Percentiles rank a stretch among this genome's conserved stretches.
Conservation (phyloP, 2,888 invertebrate genomes). For the Synanthedon myopaeformis region DNA sequence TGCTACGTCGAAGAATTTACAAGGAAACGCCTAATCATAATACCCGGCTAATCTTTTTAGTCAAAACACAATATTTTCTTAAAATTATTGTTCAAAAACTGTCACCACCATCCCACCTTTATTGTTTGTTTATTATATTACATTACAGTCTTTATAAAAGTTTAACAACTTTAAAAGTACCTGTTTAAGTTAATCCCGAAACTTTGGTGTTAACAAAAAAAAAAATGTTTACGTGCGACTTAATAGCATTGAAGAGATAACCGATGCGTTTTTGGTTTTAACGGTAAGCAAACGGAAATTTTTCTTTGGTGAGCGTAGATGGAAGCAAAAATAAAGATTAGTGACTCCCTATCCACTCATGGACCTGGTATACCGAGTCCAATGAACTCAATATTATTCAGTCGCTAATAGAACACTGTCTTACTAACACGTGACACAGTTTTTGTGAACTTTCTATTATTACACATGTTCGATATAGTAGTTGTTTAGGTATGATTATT, state of each 20-base stretch:
- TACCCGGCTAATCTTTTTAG: slow-evolving; percentile 44
- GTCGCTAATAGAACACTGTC: slow-evolving; percentile 3
- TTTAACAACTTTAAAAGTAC: slow-evolving; percentile 37
- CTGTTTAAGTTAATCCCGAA: slow-evolving; percentile 60
- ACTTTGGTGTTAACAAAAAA: slow-evolving; percentile 33
- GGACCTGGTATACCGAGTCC: no score
- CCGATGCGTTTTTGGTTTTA: slow-evolving; percentile 17
- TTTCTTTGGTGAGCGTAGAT: slow-evolving; percentile 9
- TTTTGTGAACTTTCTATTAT: no score
- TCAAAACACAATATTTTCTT: slow-evolving; percentile 34
- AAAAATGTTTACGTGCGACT: slow-evolving; percentile 51
- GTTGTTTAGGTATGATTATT: no score
- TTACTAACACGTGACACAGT: no score
- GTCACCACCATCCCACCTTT: background rate
- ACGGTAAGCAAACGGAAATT: slow-evolving; percentile 19
- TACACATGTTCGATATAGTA: no score
- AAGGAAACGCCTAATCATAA: slow-evolving; percentile 37
- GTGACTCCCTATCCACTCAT: no score
- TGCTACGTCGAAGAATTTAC: slow-evolving; percentile 23
- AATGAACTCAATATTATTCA: no score
- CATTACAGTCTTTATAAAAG: background rate
- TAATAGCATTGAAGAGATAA: slow-evolving; percentile 40
- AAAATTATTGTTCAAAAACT: slow-evolving; percentile 31
- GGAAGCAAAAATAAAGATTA: no score
- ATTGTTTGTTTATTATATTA: slow-evolving; percentile 47